Base-by-base conservation (phyloP, 2,888 invertebrate species). In the Torymus aiolomorphi region DNA sequence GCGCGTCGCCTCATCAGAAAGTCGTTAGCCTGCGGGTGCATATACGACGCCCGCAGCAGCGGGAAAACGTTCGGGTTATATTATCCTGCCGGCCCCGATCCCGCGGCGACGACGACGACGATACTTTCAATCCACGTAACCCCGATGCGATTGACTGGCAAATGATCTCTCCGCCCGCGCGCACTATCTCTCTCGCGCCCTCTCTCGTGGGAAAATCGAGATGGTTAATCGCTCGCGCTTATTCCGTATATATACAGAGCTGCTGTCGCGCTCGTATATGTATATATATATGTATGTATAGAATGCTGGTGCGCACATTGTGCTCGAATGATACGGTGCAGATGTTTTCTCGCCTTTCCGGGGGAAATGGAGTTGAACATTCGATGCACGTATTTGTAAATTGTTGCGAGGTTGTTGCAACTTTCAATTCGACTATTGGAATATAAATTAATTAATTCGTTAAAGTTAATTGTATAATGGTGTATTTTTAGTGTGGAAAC, bases 1-100 rank as follows among this genome's bases (percentile, higher is more conserved):
- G 86, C 57, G 56, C 85, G 83, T 86, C 84, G 88, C 86, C 89
- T 89, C 89, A 88, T 90, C 89, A 89, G 87, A 89, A 89, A 89
- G 89, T 90, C 90, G 88, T 89, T 89, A 90, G 88, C 85, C 84
- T 83, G 83, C 84, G 82, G 63, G 57, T 70, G 69, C 31, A 42
- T 42, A 42, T 42, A 42, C 42, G 42, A 42, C 42, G 42, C 42
- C 42, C 12, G 49, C 14, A 31, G 42, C 49, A n/a, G 72, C 16
- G 14, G 24, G 70, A 42, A 59, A 49, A 16, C 49, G 59, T 57
- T 18, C 57, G 42, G 70, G 42, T 70, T 57, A 56, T 18, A 70
- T 71, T 71, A 73, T 74, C 56, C 24, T 61, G n/a, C 11, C 51
- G 63, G 66, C 20, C 52, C 63, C n/a, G 20, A 42, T 10, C 56